These are phyloP conservation scores for Triplophysa yarkandensis DNA, from an alignment of 2,797 vertebrate genomes.

Conservation along the genomic window DNA sequence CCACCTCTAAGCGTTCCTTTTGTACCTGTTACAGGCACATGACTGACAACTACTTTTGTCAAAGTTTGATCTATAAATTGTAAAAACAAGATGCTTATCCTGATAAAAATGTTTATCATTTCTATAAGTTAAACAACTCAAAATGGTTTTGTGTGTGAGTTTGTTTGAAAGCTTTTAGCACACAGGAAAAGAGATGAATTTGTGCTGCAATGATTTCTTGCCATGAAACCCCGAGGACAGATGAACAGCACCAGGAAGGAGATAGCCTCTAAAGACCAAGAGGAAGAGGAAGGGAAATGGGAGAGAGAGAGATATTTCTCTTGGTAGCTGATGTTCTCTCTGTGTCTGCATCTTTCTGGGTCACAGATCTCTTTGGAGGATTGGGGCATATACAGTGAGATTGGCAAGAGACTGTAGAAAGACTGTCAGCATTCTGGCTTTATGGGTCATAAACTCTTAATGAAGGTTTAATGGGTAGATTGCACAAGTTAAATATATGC, in stretches of 20 bases:
- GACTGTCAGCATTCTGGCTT: slow-evolving; percentile 49
- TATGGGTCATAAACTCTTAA: slow-evolving; percentile 58
- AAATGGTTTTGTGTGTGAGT: not conserved
- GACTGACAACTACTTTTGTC: too few relatives aligned
- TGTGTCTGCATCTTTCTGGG: slow-evolving; percentile 56
- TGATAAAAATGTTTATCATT: too few relatives aligned
- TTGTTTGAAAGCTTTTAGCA: slow-evolving; percentile 5
- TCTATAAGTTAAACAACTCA: slow-evolving; percentile 7
- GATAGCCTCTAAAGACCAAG: slow-evolving; percentile 29
- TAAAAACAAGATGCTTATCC: too few relatives aligned
- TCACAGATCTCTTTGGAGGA: slow-evolving; percentile 51
- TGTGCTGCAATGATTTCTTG: slow-evolving; percentile 35
- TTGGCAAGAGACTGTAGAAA: slow-evolving; percentile 28
- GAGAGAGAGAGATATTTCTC: slow-evolving; percentile 37
- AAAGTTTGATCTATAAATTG: too few relatives aligned
- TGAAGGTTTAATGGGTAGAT: slow-evolving; percentile 54
- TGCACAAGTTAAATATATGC: slow-evolving; percentile 29
- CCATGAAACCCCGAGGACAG: slow-evolving; percentile 42
- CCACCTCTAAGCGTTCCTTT: too few relatives aligned
- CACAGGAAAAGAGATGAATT: slow-evolving; percentile 27
- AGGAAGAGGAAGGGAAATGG: slow-evolving; percentile 37
- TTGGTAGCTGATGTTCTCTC: slow-evolving; percentile 32
- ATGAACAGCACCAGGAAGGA: slow-evolving; percentile 43
- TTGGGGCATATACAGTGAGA: slow-evolving; percentile 33
- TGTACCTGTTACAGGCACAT: not conserved